phyloP scores from a whole-genome alignment of 2,113 vertebrate genomes.

The Crypturellus undulatus region DNA sequence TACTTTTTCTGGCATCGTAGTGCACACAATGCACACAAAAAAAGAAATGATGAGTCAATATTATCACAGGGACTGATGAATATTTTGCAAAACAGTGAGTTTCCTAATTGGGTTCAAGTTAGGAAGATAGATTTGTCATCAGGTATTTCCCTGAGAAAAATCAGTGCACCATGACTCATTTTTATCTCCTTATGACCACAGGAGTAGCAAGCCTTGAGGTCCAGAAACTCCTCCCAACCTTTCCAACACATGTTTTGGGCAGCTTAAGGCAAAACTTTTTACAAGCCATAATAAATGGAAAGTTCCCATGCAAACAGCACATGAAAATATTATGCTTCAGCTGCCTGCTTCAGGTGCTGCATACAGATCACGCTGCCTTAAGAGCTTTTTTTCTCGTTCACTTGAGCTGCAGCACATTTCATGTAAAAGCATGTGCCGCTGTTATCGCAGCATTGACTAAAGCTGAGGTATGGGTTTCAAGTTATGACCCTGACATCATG shows the following conservation, averaged over 20 bases:
- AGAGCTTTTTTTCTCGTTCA: background rate
- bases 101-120: background rate
- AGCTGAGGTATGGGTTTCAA: background rate
- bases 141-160: background rate
- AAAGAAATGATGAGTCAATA: background rate
- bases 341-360: background rate
- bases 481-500: background rate
- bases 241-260: background rate
- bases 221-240: background rate
- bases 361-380: background rate
- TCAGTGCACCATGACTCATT: background rate
- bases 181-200: background rate
- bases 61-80: background rate
- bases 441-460: background rate
- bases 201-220: background rate
- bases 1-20: background rate
- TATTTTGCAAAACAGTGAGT: background rate
- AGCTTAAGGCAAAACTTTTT: background rate
- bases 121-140: background rate
- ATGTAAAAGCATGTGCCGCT: background rate
- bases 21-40: fast-evolving
- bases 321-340: background rate
- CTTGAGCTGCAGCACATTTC: background rate
- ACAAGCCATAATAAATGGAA: background rate
- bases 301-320: background rate